Conservation (phyloP, 2,113 vertebrate species). For the Peromyscus polionotus region DNA sequence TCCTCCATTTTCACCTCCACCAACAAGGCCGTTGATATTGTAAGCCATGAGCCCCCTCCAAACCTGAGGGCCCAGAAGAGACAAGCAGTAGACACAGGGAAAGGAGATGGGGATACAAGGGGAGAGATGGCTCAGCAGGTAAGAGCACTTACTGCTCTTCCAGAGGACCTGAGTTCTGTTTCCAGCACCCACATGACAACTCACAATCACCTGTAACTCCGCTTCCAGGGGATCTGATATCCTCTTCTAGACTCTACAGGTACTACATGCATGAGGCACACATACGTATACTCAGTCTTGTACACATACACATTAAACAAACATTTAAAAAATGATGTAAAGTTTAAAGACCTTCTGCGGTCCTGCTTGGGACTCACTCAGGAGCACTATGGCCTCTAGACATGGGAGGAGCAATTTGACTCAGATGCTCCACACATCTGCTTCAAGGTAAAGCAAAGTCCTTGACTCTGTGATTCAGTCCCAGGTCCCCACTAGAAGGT, state of each 20-base stretch:
- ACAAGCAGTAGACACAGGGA: too few species aligned
- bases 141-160: not conserved
- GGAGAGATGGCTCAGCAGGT: not conserved
- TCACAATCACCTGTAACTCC: not conserved
- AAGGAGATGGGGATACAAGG: too few species aligned
- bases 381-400: too few species aligned
- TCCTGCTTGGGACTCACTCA: not conserved
- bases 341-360: too few species aligned
- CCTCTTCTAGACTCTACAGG: not conserved
- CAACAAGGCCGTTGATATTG: not conserved
- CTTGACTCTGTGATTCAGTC: rapidly evolving
- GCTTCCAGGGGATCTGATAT: not conserved
- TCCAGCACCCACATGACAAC: not conserved
- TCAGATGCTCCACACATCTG: rapidly evolving
- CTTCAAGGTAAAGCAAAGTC: rapidly evolving
- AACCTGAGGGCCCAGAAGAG: not conserved
- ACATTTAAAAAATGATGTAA: too few species aligned
- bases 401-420: too few species aligned
- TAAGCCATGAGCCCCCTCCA: not conserved
- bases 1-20: rapidly evolving
- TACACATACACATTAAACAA: not conserved
- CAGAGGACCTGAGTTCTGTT: not conserved
- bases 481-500: rapidly evolving
- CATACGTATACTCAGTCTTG: not conserved
- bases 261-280: not conserved